A percentile compares a stretch with the other conserved stretches of the same genome.
Evolutionary conservation across 2,113 vertebrate species (phyloP).

Genomic region (Nyctereutes procyonoides): DNA sequence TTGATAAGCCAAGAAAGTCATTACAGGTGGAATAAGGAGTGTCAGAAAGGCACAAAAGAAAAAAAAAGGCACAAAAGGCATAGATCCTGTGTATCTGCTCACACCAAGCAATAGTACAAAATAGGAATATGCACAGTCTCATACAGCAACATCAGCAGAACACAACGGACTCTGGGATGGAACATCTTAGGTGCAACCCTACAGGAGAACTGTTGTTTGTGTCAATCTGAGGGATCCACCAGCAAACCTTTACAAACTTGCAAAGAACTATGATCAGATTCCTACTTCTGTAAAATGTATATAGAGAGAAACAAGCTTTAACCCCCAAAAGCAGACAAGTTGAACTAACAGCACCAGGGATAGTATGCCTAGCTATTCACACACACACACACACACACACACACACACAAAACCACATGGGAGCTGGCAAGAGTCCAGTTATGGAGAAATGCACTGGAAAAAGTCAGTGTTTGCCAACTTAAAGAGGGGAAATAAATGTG

Average conservation of each 20-base stretch:
- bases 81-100: neutral
- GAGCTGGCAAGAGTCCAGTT: constrained; percentile 61
- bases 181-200: neutral
- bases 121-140: neutral
- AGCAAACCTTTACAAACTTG: constrained; percentile 35
- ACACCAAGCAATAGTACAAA: neutral
- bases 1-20: neutral
- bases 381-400: neutral
- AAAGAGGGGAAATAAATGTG: constrained; percentile 68
- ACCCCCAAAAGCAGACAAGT: constrained; percentile 30
- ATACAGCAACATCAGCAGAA: neutral
- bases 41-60: neutral
- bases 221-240: neutral
- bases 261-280: constrained; percentile 36
- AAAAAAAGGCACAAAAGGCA: neutral
- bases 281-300: neutral
- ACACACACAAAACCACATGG: neutral
- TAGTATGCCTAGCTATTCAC: constrained; percentile 26
- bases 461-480: constrained; percentile 76
- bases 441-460: constrained; percentile 73
- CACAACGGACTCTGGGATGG: neutral
- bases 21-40: neutral
- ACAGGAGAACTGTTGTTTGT: constrained; percentile 1
- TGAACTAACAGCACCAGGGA: constrained; percentile 51
- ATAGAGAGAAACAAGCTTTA: constrained; percentile 35